Evolutionary conservation across 2,113 vertebrate genomes (phyloP).

Genomic region (Opisthocomus hoazin): DNA sequence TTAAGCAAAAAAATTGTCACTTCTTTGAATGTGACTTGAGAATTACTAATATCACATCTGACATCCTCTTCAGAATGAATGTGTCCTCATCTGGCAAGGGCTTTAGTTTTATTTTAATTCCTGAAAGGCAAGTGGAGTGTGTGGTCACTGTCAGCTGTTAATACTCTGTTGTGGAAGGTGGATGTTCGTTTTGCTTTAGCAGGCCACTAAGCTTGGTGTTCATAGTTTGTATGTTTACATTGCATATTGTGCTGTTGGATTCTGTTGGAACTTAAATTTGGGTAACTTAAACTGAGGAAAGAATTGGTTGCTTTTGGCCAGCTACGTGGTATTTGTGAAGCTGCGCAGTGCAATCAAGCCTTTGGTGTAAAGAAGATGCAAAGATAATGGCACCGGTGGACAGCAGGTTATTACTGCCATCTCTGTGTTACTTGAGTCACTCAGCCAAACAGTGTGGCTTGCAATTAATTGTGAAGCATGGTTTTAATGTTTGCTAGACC

Average conservation of each 20-base stretch:
- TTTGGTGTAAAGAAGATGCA: not conserved
- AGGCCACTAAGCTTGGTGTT: not conserved
- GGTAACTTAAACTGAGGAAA: not conserved
- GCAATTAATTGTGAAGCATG: not conserved
- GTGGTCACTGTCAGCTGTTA: not conserved
- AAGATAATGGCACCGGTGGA: not conserved
- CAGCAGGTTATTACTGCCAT: not conserved
- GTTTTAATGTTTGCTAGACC: not conserved
- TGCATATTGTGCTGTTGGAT: not conserved
- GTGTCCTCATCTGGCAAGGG: not conserved
- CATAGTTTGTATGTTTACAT: not conserved
- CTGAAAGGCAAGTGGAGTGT: not conserved
- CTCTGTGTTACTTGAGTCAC: rapidly evolving
- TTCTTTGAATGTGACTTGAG: not conserved
- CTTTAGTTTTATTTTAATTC: not conserved
- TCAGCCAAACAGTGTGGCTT: not conserved
- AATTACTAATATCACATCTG: not conserved
- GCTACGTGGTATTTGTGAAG: not conserved
- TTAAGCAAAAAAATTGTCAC: not conserved
- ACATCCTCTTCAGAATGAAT: not conserved
- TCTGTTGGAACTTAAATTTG: not conserved
- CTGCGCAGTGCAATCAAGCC: no score
- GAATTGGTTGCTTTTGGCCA: not conserved
- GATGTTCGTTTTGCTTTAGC: not conserved
- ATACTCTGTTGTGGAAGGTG: not conserved